These are phyloP conservation scores for Margaritifera margaritifera DNA, from an alignment of 2,888 invertebrate genomes.

Conservation along the genomic window DNA sequence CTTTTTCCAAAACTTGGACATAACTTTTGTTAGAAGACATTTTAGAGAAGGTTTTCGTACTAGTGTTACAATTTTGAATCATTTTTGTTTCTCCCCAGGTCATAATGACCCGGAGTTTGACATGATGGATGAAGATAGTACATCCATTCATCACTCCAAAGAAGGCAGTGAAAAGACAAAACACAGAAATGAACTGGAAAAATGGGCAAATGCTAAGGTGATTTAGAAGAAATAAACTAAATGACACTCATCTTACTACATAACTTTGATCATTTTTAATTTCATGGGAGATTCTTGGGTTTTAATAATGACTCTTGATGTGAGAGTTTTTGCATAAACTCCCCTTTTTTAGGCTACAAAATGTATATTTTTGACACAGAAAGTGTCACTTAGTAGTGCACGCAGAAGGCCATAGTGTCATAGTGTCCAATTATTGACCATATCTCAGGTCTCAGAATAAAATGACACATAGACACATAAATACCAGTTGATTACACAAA, in stretches of 20 bases:
- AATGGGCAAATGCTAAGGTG: constrained; percentile 63
- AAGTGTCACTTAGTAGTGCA: no score
- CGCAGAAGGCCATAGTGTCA: no score
- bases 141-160: constrained; percentile 59
- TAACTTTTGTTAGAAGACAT: no score
- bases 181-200: constrained; percentile 55
- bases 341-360: constrained; percentile 27
- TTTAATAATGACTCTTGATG: no score
- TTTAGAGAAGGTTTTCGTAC: no score
- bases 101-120: constrained; percentile 49
- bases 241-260: not conserved
- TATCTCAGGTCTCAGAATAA: no score
- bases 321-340: not conserved
- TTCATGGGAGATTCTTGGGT: not conserved
- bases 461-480: no score
- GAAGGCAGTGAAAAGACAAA: constrained; percentile 44
- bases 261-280: not conserved
- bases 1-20: no score
- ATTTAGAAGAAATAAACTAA: constrained; percentile 1
- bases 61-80: no score
- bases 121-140: constrained; percentile 53
- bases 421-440: no score
- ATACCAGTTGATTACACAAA: no score
- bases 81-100: no score
- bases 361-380: not conserved